Percentiles rank a stretch among this genome's conserved stretches.
Conservation (phyloP, 2,113 vertebrate genomes). For the Tiliqua scincoides region DNA sequence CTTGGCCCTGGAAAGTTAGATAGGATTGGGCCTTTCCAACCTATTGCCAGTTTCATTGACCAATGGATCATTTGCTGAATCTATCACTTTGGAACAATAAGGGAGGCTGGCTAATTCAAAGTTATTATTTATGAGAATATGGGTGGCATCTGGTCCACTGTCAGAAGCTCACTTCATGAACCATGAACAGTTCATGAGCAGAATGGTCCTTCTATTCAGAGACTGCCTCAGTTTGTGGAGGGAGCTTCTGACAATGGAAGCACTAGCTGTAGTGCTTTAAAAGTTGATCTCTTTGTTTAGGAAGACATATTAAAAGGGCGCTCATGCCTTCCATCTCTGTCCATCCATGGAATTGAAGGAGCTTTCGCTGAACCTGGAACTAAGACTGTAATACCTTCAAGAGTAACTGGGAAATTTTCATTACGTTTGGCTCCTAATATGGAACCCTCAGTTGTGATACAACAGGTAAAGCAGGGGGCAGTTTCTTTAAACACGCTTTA, state of each 20-base stretch:
- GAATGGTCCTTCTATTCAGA: too few species aligned
- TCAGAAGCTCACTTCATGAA: too few species aligned
- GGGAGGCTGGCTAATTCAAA: not conserved
- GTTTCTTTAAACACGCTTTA: not conserved
- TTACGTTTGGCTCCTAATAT: constrained; percentile 79
- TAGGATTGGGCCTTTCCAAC: too few species aligned
- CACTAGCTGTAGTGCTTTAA: not conserved
- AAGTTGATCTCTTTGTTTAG: constrained; percentile 51
- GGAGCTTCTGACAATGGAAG: not conserved
- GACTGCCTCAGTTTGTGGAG: too few species aligned
- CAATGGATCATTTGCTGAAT: not conserved
- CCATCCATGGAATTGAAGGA: constrained; percentile 81
- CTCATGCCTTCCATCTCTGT: constrained; percentile 80
- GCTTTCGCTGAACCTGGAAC: constrained; percentile 72
- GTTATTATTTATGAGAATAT: not conserved
- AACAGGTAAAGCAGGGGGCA: constrained; percentile 71
- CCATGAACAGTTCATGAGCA: too few species aligned
- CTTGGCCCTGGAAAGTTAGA: too few species aligned
- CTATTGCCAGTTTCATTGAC: not conserved
- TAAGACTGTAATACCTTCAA: constrained; percentile 85
- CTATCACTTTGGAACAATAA: not conserved
- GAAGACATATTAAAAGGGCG: constrained; percentile 82
- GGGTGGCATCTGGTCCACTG: too few species aligned
- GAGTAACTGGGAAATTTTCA: constrained; percentile 83
- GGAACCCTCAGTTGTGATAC: constrained; percentile 74